phyloP scores from a whole-genome alignment of 2,113 vertebrate genomes.

The Rhineura floridana region DNA sequence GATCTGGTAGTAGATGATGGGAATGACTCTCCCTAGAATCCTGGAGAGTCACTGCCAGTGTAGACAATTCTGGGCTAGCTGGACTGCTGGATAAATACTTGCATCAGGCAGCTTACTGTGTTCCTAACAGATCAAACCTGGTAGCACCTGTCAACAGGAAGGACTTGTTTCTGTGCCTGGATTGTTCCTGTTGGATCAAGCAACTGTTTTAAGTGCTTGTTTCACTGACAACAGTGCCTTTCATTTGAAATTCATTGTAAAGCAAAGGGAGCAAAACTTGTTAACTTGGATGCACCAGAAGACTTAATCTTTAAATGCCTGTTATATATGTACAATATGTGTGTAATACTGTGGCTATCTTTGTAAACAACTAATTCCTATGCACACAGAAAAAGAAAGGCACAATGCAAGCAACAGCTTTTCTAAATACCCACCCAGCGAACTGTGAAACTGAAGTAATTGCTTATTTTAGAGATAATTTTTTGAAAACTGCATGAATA shows the following conservation, averaged over 20 bases:
- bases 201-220: neutral
- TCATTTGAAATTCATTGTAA: neutral
- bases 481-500: constrained; percentile 53
- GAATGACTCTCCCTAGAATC: too few relatives aligned
- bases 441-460: constrained; percentile 50
- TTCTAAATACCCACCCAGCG: constrained; percentile 33
- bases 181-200: neutral
- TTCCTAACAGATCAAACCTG: neutral
- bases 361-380: constrained; percentile 24
- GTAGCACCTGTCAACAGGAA: neutral
- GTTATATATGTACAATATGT: neutral
- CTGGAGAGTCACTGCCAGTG: too few relatives aligned
- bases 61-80: neutral
- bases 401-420: constrained; percentile 12
- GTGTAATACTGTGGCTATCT: neutral
- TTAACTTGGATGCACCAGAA: neutral
- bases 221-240: neutral
- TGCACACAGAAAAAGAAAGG: neutral
- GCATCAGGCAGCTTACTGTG: too few relatives aligned
- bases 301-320: constrained; percentile 13
- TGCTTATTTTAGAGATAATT: constrained; percentile 50
- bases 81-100: neutral
- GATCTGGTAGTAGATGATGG: neutral
- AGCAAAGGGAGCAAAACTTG: neutral
- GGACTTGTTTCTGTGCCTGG: neutral